Percentiles rank a stretch among this genome's conserved stretches.
These are phyloP conservation scores for Abramis brama DNA, from an alignment of 2,113 vertebrate species.

Conservation along the genomic window DNA sequence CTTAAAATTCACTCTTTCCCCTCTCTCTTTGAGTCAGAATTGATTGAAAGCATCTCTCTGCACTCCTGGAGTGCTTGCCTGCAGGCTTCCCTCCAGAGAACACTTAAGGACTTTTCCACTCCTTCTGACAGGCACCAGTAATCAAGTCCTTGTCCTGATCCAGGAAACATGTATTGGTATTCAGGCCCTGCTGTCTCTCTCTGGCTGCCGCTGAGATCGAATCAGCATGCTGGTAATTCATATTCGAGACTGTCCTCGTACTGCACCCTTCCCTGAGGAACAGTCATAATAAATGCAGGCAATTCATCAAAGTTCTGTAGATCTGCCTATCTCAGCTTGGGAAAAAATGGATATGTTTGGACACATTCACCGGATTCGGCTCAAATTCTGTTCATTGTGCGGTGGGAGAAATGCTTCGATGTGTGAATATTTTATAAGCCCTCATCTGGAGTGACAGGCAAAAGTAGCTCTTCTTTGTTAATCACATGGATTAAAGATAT, in stretches of 20 bases:
- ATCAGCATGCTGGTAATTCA: slow-evolving; percentile 22
- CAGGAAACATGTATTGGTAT: slow-evolving; percentile 16
- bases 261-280: slow-evolving; percentile 5
- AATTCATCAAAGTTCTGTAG: slow-evolving; percentile 22
- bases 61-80: slow-evolving; percentile 13
- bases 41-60: slow-evolving; percentile 17
- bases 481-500: background rate
- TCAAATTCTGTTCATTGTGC: background rate
- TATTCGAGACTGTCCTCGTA: slow-evolving; percentile 11
- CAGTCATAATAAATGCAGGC: slow-evolving; percentile 9
- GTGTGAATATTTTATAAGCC: slow-evolving; percentile 36
- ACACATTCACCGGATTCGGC: background rate
- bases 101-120: slow-evolving; percentile 41
- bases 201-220: slow-evolving; percentile 18
- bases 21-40: background rate
- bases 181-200: slow-evolving; percentile 27
- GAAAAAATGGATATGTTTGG: slow-evolving; percentile 3
- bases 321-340: background rate
- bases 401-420: background rate
- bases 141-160: slow-evolving; percentile 32
- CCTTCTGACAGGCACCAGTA: slow-evolving; percentile 25
- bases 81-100: slow-evolving; percentile 33
- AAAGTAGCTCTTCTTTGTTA: slow-evolving; percentile 2
- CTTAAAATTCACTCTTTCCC: background rate
- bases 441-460: slow-evolving; percentile 12